phyloP scores from a whole-genome alignment of 2,888 invertebrate species.

The Chalcis sispes region DNA sequence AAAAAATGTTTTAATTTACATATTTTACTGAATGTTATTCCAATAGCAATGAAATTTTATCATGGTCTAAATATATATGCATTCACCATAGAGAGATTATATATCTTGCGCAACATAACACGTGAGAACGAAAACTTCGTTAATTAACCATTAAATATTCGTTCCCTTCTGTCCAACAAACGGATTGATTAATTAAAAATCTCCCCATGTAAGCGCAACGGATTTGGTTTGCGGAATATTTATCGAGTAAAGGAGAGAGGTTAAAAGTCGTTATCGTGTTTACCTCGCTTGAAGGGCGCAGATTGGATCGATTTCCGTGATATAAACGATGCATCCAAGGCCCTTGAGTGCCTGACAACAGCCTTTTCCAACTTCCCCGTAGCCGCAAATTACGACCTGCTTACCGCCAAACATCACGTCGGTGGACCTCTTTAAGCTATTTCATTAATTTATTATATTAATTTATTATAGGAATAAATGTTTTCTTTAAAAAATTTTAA shows the following conservation, averaged over 20 bases:
- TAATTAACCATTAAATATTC: background rate
- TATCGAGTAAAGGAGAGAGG: background rate
- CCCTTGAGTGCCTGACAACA: constrained; percentile 97
- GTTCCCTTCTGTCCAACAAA: no score
- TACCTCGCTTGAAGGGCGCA: constrained; percentile 96
- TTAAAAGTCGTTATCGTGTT: constrained; percentile 56
- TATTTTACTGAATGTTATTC: no score
- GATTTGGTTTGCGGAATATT: no score
- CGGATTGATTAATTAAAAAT: constrained; percentile 9
- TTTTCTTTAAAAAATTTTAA: background rate
- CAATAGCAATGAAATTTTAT: no score
- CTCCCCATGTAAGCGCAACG: background rate
- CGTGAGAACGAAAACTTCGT: background rate
- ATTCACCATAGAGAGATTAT: no score
- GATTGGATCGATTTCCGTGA: constrained; percentile 98
- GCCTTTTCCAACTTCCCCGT: constrained; percentile 98
- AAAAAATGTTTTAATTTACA: constrained; percentile 7
- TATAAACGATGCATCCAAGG: constrained; percentile 93
- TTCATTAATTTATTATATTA: background rate
- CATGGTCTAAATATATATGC: constrained; percentile 63
- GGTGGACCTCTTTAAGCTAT: constrained; percentile 89
- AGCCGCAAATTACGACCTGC: constrained; percentile 96
- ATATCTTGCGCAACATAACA: no score
- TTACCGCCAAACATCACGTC: constrained; percentile 99
- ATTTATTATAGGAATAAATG: background rate